These are phyloP conservation scores for Orius insidiosus DNA, from an alignment of 1,140 invertebrate species.

Conservation along the genomic window DNA sequence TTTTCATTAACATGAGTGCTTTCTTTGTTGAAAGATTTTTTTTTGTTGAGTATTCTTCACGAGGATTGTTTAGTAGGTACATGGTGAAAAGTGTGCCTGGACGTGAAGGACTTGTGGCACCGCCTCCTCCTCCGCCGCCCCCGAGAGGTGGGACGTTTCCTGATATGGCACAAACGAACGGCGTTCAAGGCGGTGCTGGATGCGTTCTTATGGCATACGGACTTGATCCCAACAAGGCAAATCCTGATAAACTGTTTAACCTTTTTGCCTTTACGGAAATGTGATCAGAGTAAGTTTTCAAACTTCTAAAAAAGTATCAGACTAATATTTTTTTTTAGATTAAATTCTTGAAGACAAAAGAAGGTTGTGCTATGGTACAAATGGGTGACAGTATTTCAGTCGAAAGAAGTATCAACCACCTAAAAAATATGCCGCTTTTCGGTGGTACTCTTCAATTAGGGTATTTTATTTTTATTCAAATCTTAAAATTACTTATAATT, in stretches of 20 bases:
- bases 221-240: conserved; percentile 79
- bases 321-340: conserved; percentile 45
- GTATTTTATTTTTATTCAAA: conserved; percentile 26
- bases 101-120: conserved; percentile 13
- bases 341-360: conserved; percentile 97
- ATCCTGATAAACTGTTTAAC: conserved; percentile 95
- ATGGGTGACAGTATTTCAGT: conserved; percentile 93
- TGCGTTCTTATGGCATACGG: conserved; percentile 88
- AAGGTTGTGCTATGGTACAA: conserved; percentile 98
- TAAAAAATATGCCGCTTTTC: conserved; percentile 62
- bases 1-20: too few relatives aligned
- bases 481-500: conserved; percentile 14
- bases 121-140: conserved; percentile 22
- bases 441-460: conserved; percentile 33
- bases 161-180: conserved; percentile 1
- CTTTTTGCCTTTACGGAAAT: conserved; percentile 96
- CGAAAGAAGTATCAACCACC: conserved; percentile 81
- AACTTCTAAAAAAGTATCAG: neutral
- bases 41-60: neutral
- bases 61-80: conserved; percentile 6
- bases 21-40: neutral
- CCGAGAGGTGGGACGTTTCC: conserved; percentile 24
- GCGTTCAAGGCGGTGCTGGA: conserved; percentile 25
- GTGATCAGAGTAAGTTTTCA: conserved; percentile 72
- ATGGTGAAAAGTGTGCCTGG: conserved; percentile 11